These are phyloP conservation scores for Artibeus jamaicensis DNA, from an alignment of 2,797 vertebrate species.

Conservation along the genomic window DNA sequence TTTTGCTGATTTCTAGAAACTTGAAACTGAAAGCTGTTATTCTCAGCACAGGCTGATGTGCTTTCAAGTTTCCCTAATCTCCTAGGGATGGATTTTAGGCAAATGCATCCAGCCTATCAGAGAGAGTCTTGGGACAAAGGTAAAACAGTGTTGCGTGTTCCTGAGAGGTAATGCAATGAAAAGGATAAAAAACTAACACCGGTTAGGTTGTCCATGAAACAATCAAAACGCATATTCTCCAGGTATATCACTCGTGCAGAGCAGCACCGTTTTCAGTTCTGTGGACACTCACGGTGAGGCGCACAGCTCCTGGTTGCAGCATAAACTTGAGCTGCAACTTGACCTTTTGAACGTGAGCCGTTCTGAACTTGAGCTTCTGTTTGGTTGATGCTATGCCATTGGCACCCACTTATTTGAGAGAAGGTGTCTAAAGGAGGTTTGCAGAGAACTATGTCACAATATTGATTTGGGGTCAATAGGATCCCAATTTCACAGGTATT, in stretches of 20 bases:
- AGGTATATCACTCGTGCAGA: neutral
- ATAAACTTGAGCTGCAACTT: too few species aligned
- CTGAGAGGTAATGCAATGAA: conserved; percentile 71
- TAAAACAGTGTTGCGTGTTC: conserved; percentile 13
- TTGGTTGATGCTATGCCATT: neutral
- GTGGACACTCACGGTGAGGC: neutral
- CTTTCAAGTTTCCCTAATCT: conserved; percentile 71
- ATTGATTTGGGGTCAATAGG: neutral
- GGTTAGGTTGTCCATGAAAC: conserved; percentile 60
- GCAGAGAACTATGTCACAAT: neutral
- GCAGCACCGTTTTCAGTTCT: neutral
- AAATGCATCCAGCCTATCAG: conserved; percentile 58
- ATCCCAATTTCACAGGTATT: neutral
- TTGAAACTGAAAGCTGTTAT: conserved; percentile 57
- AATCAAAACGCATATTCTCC: conserved; percentile 6
- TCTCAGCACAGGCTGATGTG: conserved; percentile 52
- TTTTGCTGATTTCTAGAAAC: conserved; percentile 46
- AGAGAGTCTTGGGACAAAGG: conserved; percentile 66
- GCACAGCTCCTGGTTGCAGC: accelerated
- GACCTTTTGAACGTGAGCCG: too few species aligned
- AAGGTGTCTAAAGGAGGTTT: neutral
- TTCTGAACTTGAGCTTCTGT: neutral
- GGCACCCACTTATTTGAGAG: neutral
- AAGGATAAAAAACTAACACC: conserved; percentile 65
- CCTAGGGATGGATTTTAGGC: conserved; percentile 64